phyloP scores from a whole-genome alignment of 2,113 vertebrate species.

The Sprattus sprattus region DNA sequence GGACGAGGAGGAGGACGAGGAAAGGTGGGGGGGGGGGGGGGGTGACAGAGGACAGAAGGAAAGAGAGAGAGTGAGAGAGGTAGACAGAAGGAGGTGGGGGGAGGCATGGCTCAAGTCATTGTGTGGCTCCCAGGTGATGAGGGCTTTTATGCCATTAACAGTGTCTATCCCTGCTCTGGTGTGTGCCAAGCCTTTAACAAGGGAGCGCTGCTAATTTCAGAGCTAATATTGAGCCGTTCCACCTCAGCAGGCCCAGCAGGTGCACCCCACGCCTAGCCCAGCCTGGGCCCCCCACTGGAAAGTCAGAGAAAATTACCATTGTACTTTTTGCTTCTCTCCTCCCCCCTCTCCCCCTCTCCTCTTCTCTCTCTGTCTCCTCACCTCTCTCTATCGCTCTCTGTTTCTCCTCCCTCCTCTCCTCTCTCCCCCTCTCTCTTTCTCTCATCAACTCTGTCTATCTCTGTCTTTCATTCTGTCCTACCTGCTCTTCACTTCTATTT shows the following conservation, averaged over 20 bases:
- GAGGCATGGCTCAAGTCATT: slow-evolving; percentile 68
- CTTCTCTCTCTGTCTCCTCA: not conserved
- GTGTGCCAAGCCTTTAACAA: slow-evolving; percentile 91
- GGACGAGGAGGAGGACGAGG: slow-evolving; percentile 37
- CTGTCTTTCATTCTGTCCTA: not conserved
- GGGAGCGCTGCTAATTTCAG: slow-evolving; percentile 94
- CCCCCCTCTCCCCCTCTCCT: not conserved
- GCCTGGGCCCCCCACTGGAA: slow-evolving; percentile 42
- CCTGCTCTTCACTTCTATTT: not conserved
- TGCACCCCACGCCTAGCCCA: slow-evolving; percentile 67
- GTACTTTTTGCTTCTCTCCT: slow-evolving; percentile 69
- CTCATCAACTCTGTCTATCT: not conserved
- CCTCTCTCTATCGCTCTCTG: not conserved
- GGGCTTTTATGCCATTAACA: slow-evolving; percentile 80
- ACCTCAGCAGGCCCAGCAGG: slow-evolving; percentile 82
- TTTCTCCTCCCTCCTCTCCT: not conserved
- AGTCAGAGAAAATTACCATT: slow-evolving; percentile 80
- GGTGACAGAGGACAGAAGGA: slow-evolving; percentile 30
- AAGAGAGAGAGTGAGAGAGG: not conserved
- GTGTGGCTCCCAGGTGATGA: slow-evolving; percentile 71
- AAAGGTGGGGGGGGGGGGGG: slow-evolving; percentile 37
- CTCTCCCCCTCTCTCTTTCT: not conserved
- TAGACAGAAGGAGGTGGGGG: not conserved
- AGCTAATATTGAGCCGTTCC: slow-evolving; percentile 94
- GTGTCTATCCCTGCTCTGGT: slow-evolving; percentile 67